Conservation (phyloP, 2,888 invertebrate species). For the Monopis laevigella region DNA sequence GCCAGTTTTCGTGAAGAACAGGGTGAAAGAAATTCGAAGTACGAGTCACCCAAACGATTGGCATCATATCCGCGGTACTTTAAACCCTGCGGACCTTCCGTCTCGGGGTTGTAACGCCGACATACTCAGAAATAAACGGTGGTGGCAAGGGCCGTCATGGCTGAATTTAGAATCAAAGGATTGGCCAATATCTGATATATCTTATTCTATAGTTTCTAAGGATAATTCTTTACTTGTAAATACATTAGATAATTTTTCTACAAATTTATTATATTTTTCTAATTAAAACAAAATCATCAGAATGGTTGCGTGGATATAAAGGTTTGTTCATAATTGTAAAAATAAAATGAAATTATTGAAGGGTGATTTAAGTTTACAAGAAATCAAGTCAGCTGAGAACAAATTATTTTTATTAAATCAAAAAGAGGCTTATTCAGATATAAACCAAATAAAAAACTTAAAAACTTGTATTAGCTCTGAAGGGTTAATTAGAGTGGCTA, state of each 20-base stretch:
- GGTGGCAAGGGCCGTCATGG: conserved; percentile 14
- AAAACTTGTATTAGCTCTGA: conserved; percentile 2
- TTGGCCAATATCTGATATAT: conserved; percentile 4
- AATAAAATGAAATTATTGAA: neutral
- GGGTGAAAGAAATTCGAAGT: conserved; percentile 12
- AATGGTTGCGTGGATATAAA: conserved; percentile 12
- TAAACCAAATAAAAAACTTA: neutral
- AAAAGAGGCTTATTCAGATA: neutral
- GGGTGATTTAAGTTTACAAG: conserved; percentile 2
- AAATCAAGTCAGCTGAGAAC: conserved; percentile 6
- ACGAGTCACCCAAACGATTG: conserved; percentile 4
- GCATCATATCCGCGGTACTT: conserved; percentile 11
- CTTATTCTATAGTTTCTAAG: neutral
- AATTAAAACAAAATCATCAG: conserved; percentile 11
- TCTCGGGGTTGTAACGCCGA: conserved; percentile 12
- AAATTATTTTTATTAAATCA: conserved; percentile 4
- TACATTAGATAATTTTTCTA: neutral
- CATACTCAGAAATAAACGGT: neutral
- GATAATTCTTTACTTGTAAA: neutral
- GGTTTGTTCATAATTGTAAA: conserved; percentile 1
- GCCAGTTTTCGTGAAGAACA: conserved; percentile 13
- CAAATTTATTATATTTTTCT: conserved; percentile 4
- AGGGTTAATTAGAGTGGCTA: conserved; percentile 11
- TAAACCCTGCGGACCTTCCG: conserved; percentile 13
- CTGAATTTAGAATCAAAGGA: neutral